phyloP scores from a whole-genome alignment of 1,140 invertebrate genomes.

The Elysia chlorotica region DNA sequence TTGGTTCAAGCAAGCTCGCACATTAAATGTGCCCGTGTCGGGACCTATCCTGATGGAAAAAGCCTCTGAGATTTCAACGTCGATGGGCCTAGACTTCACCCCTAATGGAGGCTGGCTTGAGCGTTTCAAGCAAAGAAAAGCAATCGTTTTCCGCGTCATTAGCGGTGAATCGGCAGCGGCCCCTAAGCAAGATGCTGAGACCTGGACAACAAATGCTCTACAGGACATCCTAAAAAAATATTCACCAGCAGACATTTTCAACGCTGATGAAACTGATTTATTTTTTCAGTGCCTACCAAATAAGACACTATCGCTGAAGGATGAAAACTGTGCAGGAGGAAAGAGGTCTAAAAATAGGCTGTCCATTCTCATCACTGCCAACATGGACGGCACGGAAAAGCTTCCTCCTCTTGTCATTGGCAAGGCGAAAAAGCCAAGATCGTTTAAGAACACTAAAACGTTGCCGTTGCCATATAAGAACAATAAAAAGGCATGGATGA shows the following conservation, averaged over 20 bases:
- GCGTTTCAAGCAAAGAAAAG: background rate
- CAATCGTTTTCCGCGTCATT: background rate
- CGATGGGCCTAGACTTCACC: background rate
- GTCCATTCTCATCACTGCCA: slow-evolving; percentile 60
- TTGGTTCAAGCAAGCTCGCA: background rate
- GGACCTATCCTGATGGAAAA: background rate
- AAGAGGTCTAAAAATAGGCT: slow-evolving; percentile 63
- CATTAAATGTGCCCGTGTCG: background rate
- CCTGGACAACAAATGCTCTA: background rate
- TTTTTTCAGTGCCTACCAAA: slow-evolving; percentile 26
- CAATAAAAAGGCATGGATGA: slow-evolving; percentile 11
- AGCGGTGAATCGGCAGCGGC: background rate
- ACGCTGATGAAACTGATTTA: slow-evolving; percentile 32
- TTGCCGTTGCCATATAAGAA: slow-evolving; percentile 27
- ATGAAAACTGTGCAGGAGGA: slow-evolving; percentile 24
- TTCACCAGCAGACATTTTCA: slow-evolving; percentile 22
- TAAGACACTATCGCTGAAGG: slow-evolving; percentile 23
- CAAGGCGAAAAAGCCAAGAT: slow-evolving; percentile 61
- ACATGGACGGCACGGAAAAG: slow-evolving; percentile 57
- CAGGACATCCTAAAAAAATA: background rate
- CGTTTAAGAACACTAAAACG: slow-evolving; percentile 60
- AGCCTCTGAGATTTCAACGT: background rate
- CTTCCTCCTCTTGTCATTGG: slow-evolving; percentile 63
- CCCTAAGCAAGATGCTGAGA: too few relatives aligned
- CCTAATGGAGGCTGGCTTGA: background rate